Evolutionary conservation across 1,140 invertebrate species (phyloP), one percentile per base, ranked within the genome.

Genomic region (Antheraea pernyi): DNA sequence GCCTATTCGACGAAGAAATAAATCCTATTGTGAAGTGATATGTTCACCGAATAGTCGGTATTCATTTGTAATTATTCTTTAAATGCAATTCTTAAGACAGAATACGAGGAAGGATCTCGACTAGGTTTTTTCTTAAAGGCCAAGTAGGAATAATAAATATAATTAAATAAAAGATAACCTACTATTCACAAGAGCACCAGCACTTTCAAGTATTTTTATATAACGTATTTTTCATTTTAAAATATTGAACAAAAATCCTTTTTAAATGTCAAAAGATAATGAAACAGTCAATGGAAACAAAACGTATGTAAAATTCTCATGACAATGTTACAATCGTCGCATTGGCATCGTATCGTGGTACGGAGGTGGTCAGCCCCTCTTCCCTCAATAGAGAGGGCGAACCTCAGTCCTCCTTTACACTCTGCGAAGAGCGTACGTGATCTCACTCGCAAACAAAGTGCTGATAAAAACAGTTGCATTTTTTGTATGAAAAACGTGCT

Each of bases 401-500:
- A 70, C 85, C 84, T 80, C 88, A 91, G 88, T 89, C 81, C 86
- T 87, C 82, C 65, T 78, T 65, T 53, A 67, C 72, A 72, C 74
- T 76, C 78, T 67, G 73, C 66, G 62, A n/a, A 9, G 80, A 75
- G 68, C 67, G 76, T 70, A 84, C 81, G 86, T 78, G 30, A 70
- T 19, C 70, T 68, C 77, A 77, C 72, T 73, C 62, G 61, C 61
- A 5, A 62, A 70, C 73, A 37, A 72, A 82, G 86, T 89, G 86
- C 70, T 78, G 76, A 81, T 46, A 60, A 71, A 78, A 83, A 81
- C 82, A 80, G 79, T 83, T 83, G 66, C 72, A 72, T 83, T 80
- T 81, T 78, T 80, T 82, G 71, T 77, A 83, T 77, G 88, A 82
- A 89, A 88, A 81, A 76, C 83, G 88, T 91, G 88, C 75, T 86